A percentile compares a stretch with the other conserved stretches of the same genome.
phyloP scores from a whole-genome alignment of 2,113 vertebrate species.

The Halcyon malimbica region DNA sequence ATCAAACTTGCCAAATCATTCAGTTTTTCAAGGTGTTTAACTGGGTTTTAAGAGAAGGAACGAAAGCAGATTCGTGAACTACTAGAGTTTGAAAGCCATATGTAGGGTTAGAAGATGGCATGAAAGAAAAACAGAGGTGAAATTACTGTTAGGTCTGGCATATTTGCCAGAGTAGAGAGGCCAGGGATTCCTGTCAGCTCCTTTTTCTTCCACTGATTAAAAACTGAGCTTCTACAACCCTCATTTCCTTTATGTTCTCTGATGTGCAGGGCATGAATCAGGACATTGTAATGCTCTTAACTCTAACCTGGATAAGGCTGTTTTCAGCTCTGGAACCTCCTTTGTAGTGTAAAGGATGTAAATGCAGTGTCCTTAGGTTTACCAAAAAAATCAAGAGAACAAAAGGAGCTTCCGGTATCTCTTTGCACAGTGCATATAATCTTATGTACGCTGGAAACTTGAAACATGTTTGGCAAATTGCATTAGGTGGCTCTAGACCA shows the following conservation, averaged over 20 bases:
- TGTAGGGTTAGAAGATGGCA: background rate
- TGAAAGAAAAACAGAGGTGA: background rate
- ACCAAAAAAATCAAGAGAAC: background rate
- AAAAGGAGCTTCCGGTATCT: background rate
- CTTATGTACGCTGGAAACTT: background rate
- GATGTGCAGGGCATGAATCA: background rate
- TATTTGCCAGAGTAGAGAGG: background rate
- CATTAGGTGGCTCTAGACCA: background rate
- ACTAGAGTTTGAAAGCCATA: background rate
- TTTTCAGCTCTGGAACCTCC: background rate
- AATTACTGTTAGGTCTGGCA: background rate
- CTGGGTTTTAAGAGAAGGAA: background rate
- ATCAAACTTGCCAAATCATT: background rate
- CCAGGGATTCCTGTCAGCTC: background rate
- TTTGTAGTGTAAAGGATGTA: background rate
- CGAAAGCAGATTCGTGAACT: background rate
- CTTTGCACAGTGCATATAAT: background rate
- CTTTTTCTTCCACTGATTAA: background rate
- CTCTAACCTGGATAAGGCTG: background rate
- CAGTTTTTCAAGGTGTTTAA: background rate
- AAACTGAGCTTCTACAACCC: background rate
- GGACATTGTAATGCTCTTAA: background rate
- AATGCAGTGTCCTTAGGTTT: background rate
- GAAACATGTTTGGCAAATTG: background rate
- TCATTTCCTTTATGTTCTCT: slow-evolving; percentile 7